These are phyloP conservation scores for Hirundo rustica DNA, from an alignment of 2,797 vertebrate genomes.

Conservation along the genomic window DNA sequence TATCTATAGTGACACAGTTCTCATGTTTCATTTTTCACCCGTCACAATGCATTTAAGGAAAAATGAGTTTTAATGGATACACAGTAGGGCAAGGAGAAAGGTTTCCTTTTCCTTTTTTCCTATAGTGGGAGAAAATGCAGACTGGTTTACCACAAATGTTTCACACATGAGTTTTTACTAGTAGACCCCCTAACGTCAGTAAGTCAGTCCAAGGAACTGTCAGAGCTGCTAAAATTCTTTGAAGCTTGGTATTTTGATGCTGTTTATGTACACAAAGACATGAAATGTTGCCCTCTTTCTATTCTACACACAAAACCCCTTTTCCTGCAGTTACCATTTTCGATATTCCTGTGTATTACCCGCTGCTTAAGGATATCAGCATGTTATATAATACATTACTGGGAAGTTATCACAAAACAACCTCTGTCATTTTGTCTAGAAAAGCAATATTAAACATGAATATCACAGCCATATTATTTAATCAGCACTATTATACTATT, in stretches of 20 bases:
- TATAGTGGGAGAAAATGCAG: background rate
- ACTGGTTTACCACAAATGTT: background rate
- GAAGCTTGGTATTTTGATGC: background rate
- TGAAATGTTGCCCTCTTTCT: background rate
- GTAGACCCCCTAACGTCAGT: background rate
- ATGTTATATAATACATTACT: background rate
- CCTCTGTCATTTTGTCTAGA: background rate
- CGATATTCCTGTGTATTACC: background rate
- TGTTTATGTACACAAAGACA: background rate
- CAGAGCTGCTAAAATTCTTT: background rate
- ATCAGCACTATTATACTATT: background rate
- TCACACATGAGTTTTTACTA: background rate
- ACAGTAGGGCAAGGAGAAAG: background rate
- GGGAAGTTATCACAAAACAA: background rate
- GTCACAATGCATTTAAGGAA: background rate
- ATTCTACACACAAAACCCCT: background rate
- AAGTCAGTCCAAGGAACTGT: background rate
- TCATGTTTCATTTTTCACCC: background rate
- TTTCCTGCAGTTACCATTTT: background rate
- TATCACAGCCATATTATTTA: background rate
- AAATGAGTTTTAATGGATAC: background rate
- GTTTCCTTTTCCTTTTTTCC: background rate
- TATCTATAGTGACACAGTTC: background rate
- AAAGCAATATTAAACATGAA: background rate
- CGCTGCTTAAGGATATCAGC: background rate